These are phyloP conservation scores for Dendroctonus ponderosae DNA, from an alignment of 1,140 invertebrate species.

Conservation along the genomic window DNA sequence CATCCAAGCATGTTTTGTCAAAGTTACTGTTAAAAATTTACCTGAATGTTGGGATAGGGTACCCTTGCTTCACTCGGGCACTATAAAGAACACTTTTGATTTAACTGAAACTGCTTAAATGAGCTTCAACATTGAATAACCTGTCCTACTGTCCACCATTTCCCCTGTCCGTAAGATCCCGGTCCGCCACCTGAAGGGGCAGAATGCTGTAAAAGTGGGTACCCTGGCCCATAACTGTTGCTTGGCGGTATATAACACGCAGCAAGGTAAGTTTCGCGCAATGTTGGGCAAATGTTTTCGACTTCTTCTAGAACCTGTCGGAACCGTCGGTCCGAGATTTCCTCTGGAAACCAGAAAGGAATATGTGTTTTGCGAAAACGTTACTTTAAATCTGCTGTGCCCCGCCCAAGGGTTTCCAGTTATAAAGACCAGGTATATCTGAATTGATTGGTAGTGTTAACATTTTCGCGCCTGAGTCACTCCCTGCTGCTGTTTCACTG, in stretches of 20 bases:
- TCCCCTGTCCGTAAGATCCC: constrained; percentile 22
- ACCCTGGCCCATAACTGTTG: constrained; percentile 39
- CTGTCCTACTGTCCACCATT: constrained; percentile 14
- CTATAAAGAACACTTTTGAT: constrained; percentile 27
- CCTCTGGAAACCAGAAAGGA: constrained; percentile 52
- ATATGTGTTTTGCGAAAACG: constrained; percentile 41
- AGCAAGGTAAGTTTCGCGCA: constrained; percentile 37
- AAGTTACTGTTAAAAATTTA: constrained; percentile 57
- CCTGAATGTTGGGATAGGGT: constrained; percentile 98
- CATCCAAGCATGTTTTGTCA: constrained; percentile 19
- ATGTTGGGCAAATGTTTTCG: constrained; percentile 13
- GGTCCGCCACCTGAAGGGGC: too few species aligned
- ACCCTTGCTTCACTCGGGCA: constrained; percentile 68
- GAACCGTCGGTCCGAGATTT: constrained; percentile 61
- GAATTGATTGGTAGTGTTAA: not conserved
- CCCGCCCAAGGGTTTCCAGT: constrained; percentile 62
- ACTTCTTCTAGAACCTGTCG: constrained; percentile 51
- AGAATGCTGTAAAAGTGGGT: constrained; percentile 33
- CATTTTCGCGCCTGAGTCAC: not conserved
- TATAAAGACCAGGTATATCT: constrained; percentile 59
- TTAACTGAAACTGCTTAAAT: too few species aligned
- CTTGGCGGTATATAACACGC: constrained; percentile 7
- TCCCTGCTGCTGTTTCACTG: constrained; percentile 5
- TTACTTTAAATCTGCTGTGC: constrained; percentile 54
- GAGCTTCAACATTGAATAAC: constrained; percentile 13